Evolutionary conservation across 2,113 vertebrate species (phyloP).

Genomic region (Mesoclemmys tuberculata): DNA sequence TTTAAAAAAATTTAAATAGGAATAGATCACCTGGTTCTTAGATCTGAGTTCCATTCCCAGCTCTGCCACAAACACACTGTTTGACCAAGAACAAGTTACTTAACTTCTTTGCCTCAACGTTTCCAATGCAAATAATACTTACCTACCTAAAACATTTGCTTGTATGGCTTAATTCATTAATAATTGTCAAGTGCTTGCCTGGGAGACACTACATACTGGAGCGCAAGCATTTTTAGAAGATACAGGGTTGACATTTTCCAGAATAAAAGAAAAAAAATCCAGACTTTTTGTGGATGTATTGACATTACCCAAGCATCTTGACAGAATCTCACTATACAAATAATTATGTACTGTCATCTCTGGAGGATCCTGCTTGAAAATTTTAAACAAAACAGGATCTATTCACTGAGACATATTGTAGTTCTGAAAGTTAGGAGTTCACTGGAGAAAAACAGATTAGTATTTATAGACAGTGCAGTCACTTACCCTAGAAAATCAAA

Average conservation of each 20-base stretch:
- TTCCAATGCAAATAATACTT: background rate
- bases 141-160: background rate
- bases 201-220: background rate
- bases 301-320: background rate
- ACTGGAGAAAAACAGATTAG: background rate
- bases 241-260: background rate
- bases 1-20: fast-evolving
- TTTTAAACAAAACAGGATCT: background rate
- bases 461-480: background rate
- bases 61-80: background rate
- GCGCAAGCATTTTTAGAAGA: background rate
- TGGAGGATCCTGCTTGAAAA: background rate
- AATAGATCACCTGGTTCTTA: fast-evolving
- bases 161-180: background rate
- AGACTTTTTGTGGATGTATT: background rate
- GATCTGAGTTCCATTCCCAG: background rate
- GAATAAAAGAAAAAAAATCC: background rate
- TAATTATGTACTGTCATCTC: background rate
- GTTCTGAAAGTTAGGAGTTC: background rate
- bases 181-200: background rate
- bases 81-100: background rate
- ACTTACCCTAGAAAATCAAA: conserved; percentile 97
- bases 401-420: background rate
- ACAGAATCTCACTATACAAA: background rate
- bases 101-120: background rate